Evolutionary conservation across 2,113 vertebrate species (phyloP), one percentile per base, ranked within the genome.

Genomic region (Nettapus auritus): DNA sequence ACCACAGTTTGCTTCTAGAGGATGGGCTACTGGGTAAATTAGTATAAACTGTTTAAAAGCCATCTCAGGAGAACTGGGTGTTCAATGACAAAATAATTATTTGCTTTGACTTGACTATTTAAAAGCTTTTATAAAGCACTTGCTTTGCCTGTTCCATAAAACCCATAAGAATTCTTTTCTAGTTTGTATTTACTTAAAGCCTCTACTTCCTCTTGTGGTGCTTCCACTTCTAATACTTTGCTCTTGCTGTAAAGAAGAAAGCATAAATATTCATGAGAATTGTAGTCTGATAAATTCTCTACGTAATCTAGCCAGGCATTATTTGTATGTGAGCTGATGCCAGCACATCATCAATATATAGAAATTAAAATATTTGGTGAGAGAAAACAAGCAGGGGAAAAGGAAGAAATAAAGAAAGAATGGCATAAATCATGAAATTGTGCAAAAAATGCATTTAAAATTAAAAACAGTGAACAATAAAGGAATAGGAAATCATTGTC

Each of bases 91-190:
- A 84, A 85, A 70, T 26, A 59, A 55, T 78, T 63, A 64, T 89
- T 90, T 95, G 55, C 70, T 94, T 93, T 90, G 76, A 38, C 46
- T 87, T 73, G 42, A 29, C 71, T 76, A 12, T 79, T 93, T 56
- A 82, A 82, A 62, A n/a, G 40, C 19, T 40, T 90, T 88, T 81
- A 20, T 68, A 84, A 91, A 88, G 55, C 25, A 19, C 60, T 67
- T 53, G 53, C 42, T 83, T 68, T 90, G 73, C 31, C 81, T 93
- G 78, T 88, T 78, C 44, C 50, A 28, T 89, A 69, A 89, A 91
- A 6, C 22, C 57, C 36, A 7, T 55, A 74, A 53, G 57, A 60
- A 88, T 85, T 84, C 8, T 87, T 92, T 82, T 53, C 60, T 86
- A 28, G 50, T 88, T 60, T 79, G 38, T 81, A 48, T 89, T 91